phyloP scores from a whole-genome alignment of 1,140 invertebrate genomes.

The Ostrea denselamellosa region DNA sequence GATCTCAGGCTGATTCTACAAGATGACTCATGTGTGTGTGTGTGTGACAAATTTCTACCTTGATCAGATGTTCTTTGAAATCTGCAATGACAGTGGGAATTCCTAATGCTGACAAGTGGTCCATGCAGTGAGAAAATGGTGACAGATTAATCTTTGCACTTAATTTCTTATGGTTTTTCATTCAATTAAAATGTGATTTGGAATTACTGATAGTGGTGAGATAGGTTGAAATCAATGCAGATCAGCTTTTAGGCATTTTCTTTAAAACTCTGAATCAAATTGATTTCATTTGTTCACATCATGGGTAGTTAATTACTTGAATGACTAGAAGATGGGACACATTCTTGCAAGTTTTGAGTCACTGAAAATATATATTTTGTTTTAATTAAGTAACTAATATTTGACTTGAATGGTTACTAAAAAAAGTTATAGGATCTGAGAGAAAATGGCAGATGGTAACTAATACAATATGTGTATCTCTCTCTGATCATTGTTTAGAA shows the following conservation, averaged over 20 bases:
- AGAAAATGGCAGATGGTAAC: not conserved
- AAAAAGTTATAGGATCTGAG: not conserved
- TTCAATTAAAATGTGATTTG: constrained; percentile 25
- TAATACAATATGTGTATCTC: not conserved
- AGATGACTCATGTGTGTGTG: constrained; percentile 10
- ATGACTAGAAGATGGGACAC: not conserved
- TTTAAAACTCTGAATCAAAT: constrained; percentile 5
- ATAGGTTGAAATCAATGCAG: not conserved
- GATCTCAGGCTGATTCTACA: not conserved
- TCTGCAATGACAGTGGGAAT: constrained; percentile 14
- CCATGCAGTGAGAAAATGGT: not conserved
- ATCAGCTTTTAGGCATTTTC: not conserved
- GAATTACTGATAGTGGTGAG: not conserved
- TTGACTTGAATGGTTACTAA: no score
- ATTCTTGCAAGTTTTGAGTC: not conserved
- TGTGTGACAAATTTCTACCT: constrained; percentile 9
- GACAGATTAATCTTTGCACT: constrained; percentile 11
- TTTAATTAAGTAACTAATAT: not conserved
- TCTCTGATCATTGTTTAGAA: not conserved
- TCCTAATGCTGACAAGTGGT: constrained; percentile 11
- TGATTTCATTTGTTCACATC: not conserved
- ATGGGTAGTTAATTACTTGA: not conserved
- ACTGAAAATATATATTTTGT: not conserved
- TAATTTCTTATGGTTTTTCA: constrained; percentile 13
- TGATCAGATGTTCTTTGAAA: constrained; percentile 13